Percentiles rank a stretch among this genome's conserved stretches.
These are phyloP conservation scores for Hypomesus transpacificus DNA, from an alignment of 2,113 vertebrate genomes.

Conservation along the genomic window DNA sequence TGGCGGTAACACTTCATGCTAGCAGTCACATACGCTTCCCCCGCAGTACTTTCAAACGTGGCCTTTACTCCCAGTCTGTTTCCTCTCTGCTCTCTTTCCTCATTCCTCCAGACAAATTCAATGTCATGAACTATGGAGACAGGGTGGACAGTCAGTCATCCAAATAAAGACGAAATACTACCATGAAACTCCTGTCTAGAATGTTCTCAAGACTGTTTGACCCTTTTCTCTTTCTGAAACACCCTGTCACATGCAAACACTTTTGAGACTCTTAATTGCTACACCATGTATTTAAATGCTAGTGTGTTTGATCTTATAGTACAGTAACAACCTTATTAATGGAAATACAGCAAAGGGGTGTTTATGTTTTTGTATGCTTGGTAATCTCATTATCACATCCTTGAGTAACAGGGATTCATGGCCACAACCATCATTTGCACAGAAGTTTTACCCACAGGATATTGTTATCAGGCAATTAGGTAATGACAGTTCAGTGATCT, in stretches of 20 bases:
- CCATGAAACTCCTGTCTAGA: too few species aligned
- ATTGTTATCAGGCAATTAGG: conserved; percentile 29
- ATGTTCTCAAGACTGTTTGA: too few species aligned
- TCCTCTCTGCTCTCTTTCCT: conserved; percentile 39
- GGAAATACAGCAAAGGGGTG: not conserved
- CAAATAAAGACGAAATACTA: too few species aligned
- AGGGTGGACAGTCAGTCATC: too few species aligned
- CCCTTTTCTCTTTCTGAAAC: too few species aligned
- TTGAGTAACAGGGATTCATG: conserved; percentile 42
- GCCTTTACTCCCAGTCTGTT: conserved; percentile 24
- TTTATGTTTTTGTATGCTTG: conserved; percentile 40
- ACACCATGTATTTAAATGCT: too few species aligned
- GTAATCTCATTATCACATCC: conserved; percentile 51
- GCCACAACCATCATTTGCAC: conserved; percentile 40
- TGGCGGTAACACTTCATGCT: conserved; percentile 12
- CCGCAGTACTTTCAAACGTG: too few species aligned
- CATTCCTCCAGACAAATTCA: conserved; percentile 6
- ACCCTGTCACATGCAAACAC: too few species aligned
- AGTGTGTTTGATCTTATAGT: too few species aligned
- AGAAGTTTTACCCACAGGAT: conserved; percentile 37
- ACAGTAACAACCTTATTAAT: not conserved
- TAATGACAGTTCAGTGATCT: conserved; percentile 26
- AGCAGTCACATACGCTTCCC: too few species aligned
- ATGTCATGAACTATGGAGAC: too few species aligned
- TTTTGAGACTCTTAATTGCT: too few species aligned